Evolutionary conservation across 2,113 vertebrate species (phyloP).

Genomic region (Aleadryas rufinucha): DNA sequence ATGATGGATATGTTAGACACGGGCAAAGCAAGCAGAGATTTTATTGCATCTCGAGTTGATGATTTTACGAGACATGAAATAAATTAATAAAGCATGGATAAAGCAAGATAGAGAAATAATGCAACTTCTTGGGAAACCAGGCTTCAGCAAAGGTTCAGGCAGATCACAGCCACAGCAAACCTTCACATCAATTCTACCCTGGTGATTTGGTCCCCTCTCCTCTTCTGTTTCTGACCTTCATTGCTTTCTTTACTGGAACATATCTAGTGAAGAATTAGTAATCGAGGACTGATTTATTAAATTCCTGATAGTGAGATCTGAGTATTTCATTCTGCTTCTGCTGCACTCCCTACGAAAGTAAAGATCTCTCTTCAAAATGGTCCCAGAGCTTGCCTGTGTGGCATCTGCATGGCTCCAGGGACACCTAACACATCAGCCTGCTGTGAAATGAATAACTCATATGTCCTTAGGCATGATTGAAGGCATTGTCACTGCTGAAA

Average conservation of each 20-base stretch:
- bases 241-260: not conserved
- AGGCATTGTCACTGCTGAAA: not conserved
- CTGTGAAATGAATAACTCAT: not conserved
- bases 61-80: not conserved
- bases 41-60: not conserved
- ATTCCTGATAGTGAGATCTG: not conserved
- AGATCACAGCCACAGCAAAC: not conserved
- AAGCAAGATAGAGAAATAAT: not conserved
- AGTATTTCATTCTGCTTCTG: not conserved
- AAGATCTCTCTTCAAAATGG: not conserved
- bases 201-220: not conserved
- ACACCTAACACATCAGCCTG: not conserved
- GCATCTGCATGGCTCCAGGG: not conserved
- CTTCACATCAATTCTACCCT: not conserved
- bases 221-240: not conserved
- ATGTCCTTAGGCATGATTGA: not conserved
- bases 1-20: not conserved
- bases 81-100: not conserved
- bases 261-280: not conserved
- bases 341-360: not conserved
- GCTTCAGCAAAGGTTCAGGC: not conserved
- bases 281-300: not conserved
- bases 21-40: not conserved
- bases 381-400: not conserved
- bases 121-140: not conserved